These are phyloP conservation scores for Ostrea denselamellosa DNA, from an alignment of 1,140 invertebrate genomes.

Conservation along the genomic window DNA sequence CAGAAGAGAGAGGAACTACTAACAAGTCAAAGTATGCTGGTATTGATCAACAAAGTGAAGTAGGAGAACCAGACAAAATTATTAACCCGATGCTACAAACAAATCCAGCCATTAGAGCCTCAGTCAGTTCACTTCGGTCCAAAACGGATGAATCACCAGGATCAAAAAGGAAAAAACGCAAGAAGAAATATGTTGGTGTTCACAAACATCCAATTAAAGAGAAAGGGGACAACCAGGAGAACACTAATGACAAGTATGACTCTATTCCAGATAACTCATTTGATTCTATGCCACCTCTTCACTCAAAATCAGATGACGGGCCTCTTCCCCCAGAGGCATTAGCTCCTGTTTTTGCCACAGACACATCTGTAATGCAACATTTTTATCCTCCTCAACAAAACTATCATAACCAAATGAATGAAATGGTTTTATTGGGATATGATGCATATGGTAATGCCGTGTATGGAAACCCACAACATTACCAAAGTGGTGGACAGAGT, in stretches of 20 bases:
- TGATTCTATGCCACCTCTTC: slow-evolving; percentile 43
- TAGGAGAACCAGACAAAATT: slow-evolving; percentile 52
- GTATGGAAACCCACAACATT: slow-evolving; percentile 47
- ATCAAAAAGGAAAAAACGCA: slow-evolving; percentile 53
- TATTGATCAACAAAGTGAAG: slow-evolving; percentile 56
- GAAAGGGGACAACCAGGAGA: slow-evolving; percentile 29
- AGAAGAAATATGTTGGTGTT: slow-evolving; percentile 48
- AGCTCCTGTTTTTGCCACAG: slow-evolving; percentile 66
- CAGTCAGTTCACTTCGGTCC: slow-evolving; percentile 50
- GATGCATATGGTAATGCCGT: slow-evolving; percentile 56
- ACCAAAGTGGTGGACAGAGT: slow-evolving; percentile 31
- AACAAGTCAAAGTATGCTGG: slow-evolving; percentile 41
- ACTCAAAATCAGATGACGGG: slow-evolving; percentile 46
- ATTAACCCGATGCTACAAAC: slow-evolving; percentile 49
- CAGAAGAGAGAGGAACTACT: slow-evolving; percentile 28
- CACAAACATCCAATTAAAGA: slow-evolving; percentile 19
- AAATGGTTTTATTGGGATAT: slow-evolving; percentile 48
- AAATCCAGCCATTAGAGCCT: slow-evolving; percentile 57
- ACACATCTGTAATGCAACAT: slow-evolving; percentile 55
- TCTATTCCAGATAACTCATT: slow-evolving; percentile 11
- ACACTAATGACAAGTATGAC: neutral
- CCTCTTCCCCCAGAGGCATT: slow-evolving; percentile 67
- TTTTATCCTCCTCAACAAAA: slow-evolving; percentile 48
- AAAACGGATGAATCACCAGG: slow-evolving; percentile 45
- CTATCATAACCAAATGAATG: slow-evolving; percentile 43